These are phyloP conservation scores for Tetraodon nigroviridis DNA, from an alignment of 2,113 vertebrate genomes.

Conservation along the genomic window DNA sequence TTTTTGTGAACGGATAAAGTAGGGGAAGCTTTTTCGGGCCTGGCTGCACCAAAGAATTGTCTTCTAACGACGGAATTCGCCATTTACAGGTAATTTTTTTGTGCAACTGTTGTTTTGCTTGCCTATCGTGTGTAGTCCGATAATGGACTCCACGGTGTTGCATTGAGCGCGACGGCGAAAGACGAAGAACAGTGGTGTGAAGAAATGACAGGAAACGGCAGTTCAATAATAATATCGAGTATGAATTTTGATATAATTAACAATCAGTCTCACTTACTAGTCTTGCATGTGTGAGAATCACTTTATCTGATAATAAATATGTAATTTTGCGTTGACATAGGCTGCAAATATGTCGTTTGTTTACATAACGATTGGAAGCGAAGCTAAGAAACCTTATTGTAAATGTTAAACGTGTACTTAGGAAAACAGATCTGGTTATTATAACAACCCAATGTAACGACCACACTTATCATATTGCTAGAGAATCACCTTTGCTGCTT, in stretches of 20 bases:
- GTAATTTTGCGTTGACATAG: background rate
- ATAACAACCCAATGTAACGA: too few species aligned
- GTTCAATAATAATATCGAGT: background rate
- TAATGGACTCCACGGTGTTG: slow-evolving; percentile 12
- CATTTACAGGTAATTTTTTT: slow-evolving; percentile 64
- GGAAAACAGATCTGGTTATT: too few species aligned
- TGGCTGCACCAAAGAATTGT: slow-evolving; percentile 62
- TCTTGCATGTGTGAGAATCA: too few species aligned
- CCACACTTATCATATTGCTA: too few species aligned
- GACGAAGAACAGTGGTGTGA: slow-evolving; percentile 11
- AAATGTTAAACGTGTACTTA: too few species aligned
- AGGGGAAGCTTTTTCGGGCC: slow-evolving; percentile 71
- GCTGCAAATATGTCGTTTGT: slow-evolving; percentile 27
- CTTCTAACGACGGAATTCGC: slow-evolving; percentile 53
- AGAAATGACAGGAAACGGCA: slow-evolving; percentile 28
- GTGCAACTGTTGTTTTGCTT: background rate
- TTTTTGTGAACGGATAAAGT: slow-evolving; percentile 64
- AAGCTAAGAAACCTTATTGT: background rate
- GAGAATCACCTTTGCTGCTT: too few species aligned
- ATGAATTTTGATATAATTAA: slow-evolving; percentile 16
- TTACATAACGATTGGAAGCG: slow-evolving; percentile 14
- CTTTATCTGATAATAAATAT: background rate
- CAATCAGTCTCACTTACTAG: background rate
- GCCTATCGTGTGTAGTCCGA: slow-evolving; percentile 5
- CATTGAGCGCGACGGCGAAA: background rate